Percentiles rank a stretch among this genome's conserved stretches.
Evolutionary conservation across 2,797 vertebrate genomes (phyloP).

Genomic region (Sebastes kiyomatsui): DNA sequence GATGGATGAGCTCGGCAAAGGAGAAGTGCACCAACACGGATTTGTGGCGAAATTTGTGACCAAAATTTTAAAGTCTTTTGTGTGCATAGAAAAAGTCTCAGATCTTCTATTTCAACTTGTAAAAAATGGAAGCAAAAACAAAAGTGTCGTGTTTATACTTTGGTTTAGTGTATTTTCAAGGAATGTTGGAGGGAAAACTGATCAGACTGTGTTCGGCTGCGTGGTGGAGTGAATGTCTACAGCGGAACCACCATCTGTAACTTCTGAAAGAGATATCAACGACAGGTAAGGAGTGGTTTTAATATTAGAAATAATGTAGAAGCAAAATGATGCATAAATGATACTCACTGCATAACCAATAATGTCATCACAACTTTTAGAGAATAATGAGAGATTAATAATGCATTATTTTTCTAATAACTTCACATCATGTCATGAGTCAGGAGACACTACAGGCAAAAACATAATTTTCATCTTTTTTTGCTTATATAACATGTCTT

Average conservation of each 20-base stretch:
- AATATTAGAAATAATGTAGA: neutral
- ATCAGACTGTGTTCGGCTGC: neutral
- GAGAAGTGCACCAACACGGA: neutral
- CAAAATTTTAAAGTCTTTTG: too few species aligned
- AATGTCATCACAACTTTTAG: too few species aligned
- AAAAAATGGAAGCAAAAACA: neutral
- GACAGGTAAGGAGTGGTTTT: neutral
- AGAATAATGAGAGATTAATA: too few species aligned
- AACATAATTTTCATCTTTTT: too few species aligned
- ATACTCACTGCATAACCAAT: too few species aligned
- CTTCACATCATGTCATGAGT: rapidly evolving
- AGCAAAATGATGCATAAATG: too few species aligned
- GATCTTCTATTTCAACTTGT: too few species aligned
- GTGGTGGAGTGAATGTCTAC: neutral
- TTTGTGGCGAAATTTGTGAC: neutral
- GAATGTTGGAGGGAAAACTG: too few species aligned
- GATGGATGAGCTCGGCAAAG: neutral
- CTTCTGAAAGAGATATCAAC: neutral
- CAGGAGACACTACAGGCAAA: too few species aligned
- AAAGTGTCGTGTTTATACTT: neutral
- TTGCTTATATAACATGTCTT: rapidly evolving
- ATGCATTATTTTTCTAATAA: too few species aligned
- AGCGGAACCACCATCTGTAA: too few species aligned
- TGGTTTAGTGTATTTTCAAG: neutral
- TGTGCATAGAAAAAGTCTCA: too few species aligned